Base-by-base conservation (phyloP, 2,888 invertebrate species). In the Blera fallax region DNA sequence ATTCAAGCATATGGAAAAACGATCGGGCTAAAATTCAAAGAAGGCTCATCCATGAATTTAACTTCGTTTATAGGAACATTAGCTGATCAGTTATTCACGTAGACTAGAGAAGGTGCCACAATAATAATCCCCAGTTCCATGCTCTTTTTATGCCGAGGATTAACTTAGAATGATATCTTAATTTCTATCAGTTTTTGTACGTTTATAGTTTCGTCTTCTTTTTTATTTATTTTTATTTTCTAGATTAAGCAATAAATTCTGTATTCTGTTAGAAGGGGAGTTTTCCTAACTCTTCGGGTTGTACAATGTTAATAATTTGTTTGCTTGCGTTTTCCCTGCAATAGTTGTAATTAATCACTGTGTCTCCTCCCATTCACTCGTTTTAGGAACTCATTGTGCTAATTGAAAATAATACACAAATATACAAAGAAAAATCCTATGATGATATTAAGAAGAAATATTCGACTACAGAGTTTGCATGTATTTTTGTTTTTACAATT, bases 1-100 rank as follows among this genome's bases (percentile, higher is more conserved):
- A 90, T 91, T 77, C 90, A 90, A 79, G 89, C 90, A 7, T 91
- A 91, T 87, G 90, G 89, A 58, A 90, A 90, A 87, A 89, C 90
- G 43, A 89, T 91, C 84, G 91, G 91, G 83, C 89, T 91, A 67
- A 90, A 91, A 88, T 91, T 91, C 82, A 89, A 91, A 88, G 91
- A 91, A 83, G 91, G 91, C 50, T 90, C 90, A 67, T 87, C 89
- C 73, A 90, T 90, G 89, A 91, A 89, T 87, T 82, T 91, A 74
- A 88, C 89, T 80, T 88, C 90, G 40, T 89, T 91, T 72, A 88
- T 91, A 72, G 90, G 91, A 79, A 90, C 89, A 65, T 74, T 87
- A 40, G 77, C 87, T n/a, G 78, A 85, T 37, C 87, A 85, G 24
- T 58, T 85, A 21, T 85, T 85, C 52, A 72, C 64, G 54, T 81